These are phyloP conservation scores for Archivesica marissinica DNA, from an alignment of 1,140 invertebrate genomes.

Conservation along the genomic window DNA sequence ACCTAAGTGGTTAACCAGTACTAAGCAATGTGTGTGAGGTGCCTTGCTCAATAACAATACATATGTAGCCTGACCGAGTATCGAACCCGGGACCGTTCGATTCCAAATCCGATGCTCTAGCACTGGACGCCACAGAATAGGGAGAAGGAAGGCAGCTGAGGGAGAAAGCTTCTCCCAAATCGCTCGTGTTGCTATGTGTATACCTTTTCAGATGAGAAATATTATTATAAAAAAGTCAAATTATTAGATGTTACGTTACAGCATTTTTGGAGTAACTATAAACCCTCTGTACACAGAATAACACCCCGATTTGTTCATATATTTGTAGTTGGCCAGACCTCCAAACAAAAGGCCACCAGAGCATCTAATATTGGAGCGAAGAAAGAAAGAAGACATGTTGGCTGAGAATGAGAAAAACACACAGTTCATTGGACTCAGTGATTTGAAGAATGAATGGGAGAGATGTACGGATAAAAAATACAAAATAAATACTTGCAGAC, in stretches of 20 bases:
- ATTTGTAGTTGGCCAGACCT: slow-evolving; percentile 76
- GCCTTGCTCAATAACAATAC: neutral
- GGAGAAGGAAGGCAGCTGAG: too few species aligned
- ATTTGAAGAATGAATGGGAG: slow-evolving; percentile 83
- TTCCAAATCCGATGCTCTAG: neutral
- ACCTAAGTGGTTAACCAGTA: too few species aligned
- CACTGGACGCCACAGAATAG: too few species aligned
- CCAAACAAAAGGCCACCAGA: slow-evolving; percentile 79
- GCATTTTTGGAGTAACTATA: too few species aligned
- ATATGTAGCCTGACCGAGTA: neutral
- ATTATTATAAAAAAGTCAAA: too few species aligned
- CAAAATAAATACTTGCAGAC: slow-evolving; percentile 75
- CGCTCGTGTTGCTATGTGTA: too few species aligned
- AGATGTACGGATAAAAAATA: slow-evolving; percentile 78
- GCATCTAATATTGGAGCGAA: slow-evolving; percentile 79
- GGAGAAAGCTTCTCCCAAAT: too few species aligned
- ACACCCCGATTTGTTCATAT: too few species aligned
- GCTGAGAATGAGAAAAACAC: slow-evolving; percentile 73
- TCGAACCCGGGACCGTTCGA: neutral
- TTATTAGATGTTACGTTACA: too few species aligned
- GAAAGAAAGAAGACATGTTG: slow-evolving; percentile 77
- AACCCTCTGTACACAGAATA: too few species aligned
- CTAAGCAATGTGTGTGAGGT: too few species aligned
- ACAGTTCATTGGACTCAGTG: slow-evolving; percentile 75
- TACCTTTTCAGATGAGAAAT: too few species aligned